Evolutionary conservation across 1,140 invertebrate species (phyloP).

Genomic region (Venturia canescens): DNA sequence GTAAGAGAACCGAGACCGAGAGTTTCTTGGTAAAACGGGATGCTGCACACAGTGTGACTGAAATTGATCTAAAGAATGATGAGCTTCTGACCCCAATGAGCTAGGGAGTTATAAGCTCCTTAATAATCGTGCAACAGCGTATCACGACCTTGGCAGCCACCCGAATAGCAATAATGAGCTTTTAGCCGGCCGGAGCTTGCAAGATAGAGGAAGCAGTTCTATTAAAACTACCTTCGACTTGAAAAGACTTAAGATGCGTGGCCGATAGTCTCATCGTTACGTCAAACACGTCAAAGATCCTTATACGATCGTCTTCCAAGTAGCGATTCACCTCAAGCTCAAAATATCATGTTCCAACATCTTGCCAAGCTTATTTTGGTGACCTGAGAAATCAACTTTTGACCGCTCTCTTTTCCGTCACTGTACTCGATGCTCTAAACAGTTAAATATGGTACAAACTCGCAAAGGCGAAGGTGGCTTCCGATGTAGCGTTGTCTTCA

Average conservation of each 20-base stretch:
- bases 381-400: background rate
- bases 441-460: background rate
- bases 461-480: background rate
- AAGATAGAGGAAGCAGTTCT: background rate
- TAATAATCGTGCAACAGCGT: too few species aligned
- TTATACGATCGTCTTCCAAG: conserved; percentile 2
- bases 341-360: background rate
- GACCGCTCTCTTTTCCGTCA: background rate
- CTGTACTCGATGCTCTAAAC: background rate
- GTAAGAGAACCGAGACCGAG: too few species aligned
- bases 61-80: too few species aligned
- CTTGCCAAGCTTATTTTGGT: background rate
- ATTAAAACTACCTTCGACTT: too few species aligned
- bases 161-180: conserved; percentile 6
- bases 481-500: background rate
- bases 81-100: too few species aligned
- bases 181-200: too few species aligned
- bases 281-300: conserved; percentile 27
- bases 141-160: background rate
- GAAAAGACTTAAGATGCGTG: conserved; percentile 23
- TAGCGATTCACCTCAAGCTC: background rate
- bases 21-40: too few species aligned
- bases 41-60: too few species aligned
- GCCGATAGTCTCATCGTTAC: conserved; percentile 22
- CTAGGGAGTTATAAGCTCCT: too few species aligned